phyloP scores from a whole-genome alignment of 2,113 vertebrate species.

The Chlorocebus sabaeus region DNA sequence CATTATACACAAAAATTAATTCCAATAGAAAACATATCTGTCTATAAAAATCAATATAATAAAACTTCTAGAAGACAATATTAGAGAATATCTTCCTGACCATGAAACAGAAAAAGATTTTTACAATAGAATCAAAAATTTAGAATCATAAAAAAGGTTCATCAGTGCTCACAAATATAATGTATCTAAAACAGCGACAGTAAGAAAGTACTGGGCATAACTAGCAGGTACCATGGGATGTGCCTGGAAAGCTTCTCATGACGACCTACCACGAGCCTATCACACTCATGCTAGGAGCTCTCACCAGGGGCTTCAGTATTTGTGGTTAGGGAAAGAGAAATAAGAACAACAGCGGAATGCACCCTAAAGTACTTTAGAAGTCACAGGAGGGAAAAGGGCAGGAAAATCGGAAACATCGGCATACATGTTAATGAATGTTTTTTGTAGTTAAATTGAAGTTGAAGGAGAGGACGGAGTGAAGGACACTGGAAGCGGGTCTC shows the following conservation, averaged over 20 bases:
- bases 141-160: neutral
- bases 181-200: neutral
- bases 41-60: neutral
- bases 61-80: neutral
- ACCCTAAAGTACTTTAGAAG: neutral
- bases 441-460: neutral
- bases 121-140: neutral
- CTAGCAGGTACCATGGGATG: neutral
- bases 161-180: neutral
- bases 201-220: neutral
- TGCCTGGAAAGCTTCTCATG: neutral
- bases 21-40: neutral
- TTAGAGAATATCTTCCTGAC: neutral
- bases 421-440: neutral
- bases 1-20: neutral
- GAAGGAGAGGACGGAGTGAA: neutral
- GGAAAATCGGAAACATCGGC: neutral
- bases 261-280: neutral
- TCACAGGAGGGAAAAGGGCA: neutral
- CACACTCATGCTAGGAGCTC: neutral
- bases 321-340: neutral
- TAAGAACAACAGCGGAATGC: neutral
- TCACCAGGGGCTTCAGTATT: neutral
- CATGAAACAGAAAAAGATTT: neutral
- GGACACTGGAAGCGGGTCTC: neutral